Conservation (phyloP, 2,113 vertebrate species). For the Hepsetus odoe region DNA sequence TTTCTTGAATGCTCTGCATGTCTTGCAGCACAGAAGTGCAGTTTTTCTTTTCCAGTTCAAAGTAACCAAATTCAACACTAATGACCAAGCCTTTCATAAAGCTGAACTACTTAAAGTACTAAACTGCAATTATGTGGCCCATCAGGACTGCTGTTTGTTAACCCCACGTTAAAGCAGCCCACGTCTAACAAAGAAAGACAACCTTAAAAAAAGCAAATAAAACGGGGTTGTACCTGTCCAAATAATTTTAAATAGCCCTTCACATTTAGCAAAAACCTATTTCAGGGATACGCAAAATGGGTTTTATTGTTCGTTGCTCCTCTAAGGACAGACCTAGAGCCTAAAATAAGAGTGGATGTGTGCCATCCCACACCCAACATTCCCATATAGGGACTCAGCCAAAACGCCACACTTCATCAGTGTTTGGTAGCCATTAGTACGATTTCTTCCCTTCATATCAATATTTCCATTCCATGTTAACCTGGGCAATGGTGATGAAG, state of each 20-base stretch:
- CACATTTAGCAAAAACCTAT: conserved; percentile 48
- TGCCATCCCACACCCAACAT: background rate
- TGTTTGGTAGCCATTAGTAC: background rate
- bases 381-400: background rate
- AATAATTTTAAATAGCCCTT: conserved; percentile 65
- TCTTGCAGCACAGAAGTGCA: background rate
- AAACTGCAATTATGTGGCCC: conserved; percentile 8
- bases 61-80: background rate
- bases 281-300: conserved; percentile 13
- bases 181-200: background rate
- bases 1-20: background rate
- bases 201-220: conserved; percentile 17
- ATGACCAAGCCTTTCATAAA: conserved; percentile 9
- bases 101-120: conserved; percentile 9
- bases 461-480: background rate
- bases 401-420: background rate
- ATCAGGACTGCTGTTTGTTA: background rate
- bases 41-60: conserved; percentile 21
- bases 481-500: background rate
- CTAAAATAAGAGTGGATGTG: background rate
- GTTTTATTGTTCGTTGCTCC: background rate
- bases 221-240: background rate
- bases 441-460: background rate
- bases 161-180: background rate
- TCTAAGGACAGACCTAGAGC: background rate